These are phyloP conservation scores for Entosphenus tridentatus DNA, from an alignment of 2,113 vertebrate genomes.

Conservation along the genomic window DNA sequence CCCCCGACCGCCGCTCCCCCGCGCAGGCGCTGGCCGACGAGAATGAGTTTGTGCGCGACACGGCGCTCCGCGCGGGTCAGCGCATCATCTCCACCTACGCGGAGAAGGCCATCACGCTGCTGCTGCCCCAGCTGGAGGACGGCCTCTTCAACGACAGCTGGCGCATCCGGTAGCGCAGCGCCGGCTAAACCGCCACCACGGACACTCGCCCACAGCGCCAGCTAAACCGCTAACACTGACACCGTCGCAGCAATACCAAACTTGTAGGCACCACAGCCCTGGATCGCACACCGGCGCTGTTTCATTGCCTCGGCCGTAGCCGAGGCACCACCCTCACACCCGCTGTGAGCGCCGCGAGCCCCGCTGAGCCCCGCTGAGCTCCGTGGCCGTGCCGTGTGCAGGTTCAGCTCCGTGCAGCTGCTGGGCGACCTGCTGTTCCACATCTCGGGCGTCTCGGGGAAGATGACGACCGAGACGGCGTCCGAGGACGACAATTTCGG, in stretches of 20 bases:
- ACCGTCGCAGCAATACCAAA: no score
- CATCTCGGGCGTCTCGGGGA: slow-evolving; percentile 88
- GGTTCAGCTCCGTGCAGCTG: slow-evolving; percentile 93
- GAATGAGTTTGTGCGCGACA: slow-evolving; percentile 92
- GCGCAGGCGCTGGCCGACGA: slow-evolving; percentile 79
- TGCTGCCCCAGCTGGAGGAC: slow-evolving; percentile 87
- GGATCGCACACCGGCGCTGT: no score
- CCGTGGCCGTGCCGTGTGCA: slow-evolving; percentile 15
- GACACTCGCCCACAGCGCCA: no score
- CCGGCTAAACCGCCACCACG: not conserved
- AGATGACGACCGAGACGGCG: slow-evolving; percentile 96
- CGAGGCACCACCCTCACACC: not conserved
- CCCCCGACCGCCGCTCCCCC: not conserved
- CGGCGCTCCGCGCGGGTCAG: slow-evolving; percentile 66
- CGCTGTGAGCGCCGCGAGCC: not conserved
- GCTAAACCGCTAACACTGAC: no score
- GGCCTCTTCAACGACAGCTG: slow-evolving; percentile 90
- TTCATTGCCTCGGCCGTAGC: no score
- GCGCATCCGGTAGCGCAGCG: slow-evolving; percentile 53
- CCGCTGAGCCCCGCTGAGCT: not conserved
- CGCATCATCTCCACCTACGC: slow-evolving; percentile 89
- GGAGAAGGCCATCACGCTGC: slow-evolving; percentile 65
- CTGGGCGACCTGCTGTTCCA: slow-evolving; percentile 93
- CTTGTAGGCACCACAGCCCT: no score
- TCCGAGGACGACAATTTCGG: slow-evolving; percentile 97